phyloP scores from a whole-genome alignment of 2,113 vertebrate species.

The Lepisosteus oculatus region DNA sequence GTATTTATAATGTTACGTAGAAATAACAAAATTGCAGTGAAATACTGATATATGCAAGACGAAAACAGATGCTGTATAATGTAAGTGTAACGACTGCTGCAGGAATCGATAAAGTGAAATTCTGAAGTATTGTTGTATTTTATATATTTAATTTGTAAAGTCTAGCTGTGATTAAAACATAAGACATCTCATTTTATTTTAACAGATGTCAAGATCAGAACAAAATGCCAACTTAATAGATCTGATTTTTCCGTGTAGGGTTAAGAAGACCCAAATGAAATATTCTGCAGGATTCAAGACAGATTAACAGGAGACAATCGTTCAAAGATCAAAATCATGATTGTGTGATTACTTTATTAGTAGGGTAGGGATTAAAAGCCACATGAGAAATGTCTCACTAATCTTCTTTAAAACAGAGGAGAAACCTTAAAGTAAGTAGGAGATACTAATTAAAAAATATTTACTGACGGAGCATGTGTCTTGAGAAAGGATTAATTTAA shows the following conservation, averaged over 20 bases:
- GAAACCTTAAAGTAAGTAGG: constrained; percentile 27
- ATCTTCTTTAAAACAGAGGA: constrained; percentile 58
- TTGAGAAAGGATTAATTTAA: constrained; percentile 68
- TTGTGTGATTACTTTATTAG: constrained; percentile 39
- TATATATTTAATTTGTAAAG: too few relatives aligned
- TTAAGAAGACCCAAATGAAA: constrained; percentile 17
- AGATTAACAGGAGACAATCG: constrained; percentile 43
- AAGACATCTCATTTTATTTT: neutral
- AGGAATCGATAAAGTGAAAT: too few relatives aligned
- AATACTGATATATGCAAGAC: too few relatives aligned
- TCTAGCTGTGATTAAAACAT: neutral
- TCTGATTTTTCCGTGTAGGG: neutral
- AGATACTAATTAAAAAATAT: constrained; percentile 48
- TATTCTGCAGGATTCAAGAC: constrained; percentile 16
- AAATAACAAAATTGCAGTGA: too few relatives aligned
- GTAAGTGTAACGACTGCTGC: too few relatives aligned
- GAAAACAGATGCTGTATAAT: too few relatives aligned
- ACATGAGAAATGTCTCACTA: constrained; percentile 50
- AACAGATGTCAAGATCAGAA: neutral
- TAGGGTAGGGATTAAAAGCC: constrained; percentile 47
- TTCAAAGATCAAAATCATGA: constrained; percentile 35
- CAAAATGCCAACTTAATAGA: neutral
- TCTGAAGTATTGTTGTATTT: too few relatives aligned
- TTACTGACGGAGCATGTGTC: constrained; percentile 58
- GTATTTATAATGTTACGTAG: too few relatives aligned